Percentiles rank a stretch among this genome's conserved stretches.
phyloP scores from a whole-genome alignment of 1,140 invertebrate genomes.

The Eufriesea mexicana region DNA sequence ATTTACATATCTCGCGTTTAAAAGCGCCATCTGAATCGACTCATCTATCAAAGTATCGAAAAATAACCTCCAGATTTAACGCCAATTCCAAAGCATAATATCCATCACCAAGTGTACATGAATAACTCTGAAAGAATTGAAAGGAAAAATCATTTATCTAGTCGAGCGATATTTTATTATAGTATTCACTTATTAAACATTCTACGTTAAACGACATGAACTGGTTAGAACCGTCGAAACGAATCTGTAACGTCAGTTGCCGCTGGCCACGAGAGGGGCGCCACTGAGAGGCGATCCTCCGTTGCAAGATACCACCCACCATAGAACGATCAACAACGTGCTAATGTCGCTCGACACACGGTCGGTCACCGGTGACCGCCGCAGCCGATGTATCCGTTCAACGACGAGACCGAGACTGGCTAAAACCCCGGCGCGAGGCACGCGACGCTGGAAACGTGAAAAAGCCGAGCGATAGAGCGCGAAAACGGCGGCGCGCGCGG shows the following conservation, averaged over 20 bases:
- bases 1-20: no score
- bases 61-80: no score
- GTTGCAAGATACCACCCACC: not conserved
- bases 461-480: constrained; percentile 42
- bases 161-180: no score
- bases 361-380: not conserved
- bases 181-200: no score
- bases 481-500: constrained; percentile 33
- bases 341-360: not conserved
- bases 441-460: constrained; percentile 38
- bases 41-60: no score
- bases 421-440: not conserved
- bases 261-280: not conserved
- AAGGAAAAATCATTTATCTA: no score
- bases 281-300: not conserved
- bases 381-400: not conserved
- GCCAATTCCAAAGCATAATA: no score
- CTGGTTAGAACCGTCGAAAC: rapidly evolving
- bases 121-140: no score
- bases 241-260: no score
- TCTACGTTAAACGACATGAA: no score
- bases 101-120: no score
- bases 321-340: not conserved
- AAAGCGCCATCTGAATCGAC: no score
- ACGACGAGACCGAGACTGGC: constrained; percentile 17